Evolutionary conservation across 2,113 vertebrate genomes (phyloP).

Genomic region (Ranitomeya variabilis): DNA sequence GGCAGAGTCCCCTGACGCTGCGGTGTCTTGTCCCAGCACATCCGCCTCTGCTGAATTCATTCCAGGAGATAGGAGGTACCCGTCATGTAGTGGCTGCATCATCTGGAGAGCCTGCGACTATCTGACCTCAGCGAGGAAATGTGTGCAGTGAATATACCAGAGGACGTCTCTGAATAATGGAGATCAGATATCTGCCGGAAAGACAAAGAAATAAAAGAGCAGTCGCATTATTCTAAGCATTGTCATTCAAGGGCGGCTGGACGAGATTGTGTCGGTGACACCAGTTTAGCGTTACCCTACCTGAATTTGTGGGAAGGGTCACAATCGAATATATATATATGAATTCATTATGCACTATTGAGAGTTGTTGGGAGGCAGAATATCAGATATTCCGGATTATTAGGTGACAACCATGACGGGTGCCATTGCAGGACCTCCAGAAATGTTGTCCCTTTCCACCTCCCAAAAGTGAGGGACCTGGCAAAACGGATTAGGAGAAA

Average conservation of each 20-base stretch:
- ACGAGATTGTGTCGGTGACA: background rate
- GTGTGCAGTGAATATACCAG: background rate
- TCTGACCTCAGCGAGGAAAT: background rate
- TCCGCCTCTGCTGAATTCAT: background rate
- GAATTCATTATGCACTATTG: too few relatives aligned
- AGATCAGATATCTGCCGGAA: background rate
- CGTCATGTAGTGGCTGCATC: background rate
- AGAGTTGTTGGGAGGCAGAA: too few relatives aligned
- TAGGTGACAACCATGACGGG: background rate
- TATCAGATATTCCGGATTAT: too few relatives aligned
- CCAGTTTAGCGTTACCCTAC: too few relatives aligned
- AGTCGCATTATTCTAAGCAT: background rate
- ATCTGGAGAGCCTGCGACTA: background rate
- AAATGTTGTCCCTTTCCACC: too few relatives aligned
- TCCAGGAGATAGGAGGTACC: background rate
- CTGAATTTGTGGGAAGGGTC: too few relatives aligned
- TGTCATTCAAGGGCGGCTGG: background rate
- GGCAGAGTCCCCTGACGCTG: background rate
- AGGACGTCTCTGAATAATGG: constrained; percentile 1
- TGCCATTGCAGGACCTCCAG: background rate
- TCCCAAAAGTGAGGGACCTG: background rate
- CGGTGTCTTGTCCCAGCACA: background rate
- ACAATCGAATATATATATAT: too few relatives aligned
- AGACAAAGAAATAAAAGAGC: background rate
- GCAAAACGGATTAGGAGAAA: background rate